Conservation (phyloP, 2,797 vertebrate species). For the Dromococcyx pavoninus region DNA sequence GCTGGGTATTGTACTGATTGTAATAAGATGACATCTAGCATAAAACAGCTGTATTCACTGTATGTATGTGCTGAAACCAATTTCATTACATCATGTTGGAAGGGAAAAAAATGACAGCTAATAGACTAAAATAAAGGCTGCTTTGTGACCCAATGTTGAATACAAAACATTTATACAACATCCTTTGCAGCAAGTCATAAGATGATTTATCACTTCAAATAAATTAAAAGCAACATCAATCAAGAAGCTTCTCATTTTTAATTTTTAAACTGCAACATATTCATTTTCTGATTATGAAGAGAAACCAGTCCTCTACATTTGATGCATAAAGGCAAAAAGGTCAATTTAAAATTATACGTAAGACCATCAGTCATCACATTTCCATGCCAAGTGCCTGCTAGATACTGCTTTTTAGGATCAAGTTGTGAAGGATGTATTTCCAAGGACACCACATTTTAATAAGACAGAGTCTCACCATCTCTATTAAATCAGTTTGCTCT, state of each 20-base stretch:
- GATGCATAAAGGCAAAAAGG: neutral
- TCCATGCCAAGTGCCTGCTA: neutral
- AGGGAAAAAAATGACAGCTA: neutral
- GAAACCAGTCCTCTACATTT: neutral
- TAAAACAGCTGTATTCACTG: neutral
- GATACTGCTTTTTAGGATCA: neutral
- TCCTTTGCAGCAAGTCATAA: neutral
- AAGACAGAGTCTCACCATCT: neutral
- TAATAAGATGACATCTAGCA: neutral
- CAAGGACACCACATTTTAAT: fast-evolving
- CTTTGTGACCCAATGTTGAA: neutral
- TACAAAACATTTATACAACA: slow-evolving; percentile 1
- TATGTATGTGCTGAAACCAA: neutral
- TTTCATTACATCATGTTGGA: slow-evolving; percentile 34
- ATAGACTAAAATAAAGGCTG: neutral
- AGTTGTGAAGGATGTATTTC: neutral
- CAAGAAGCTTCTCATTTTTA: slow-evolving; percentile 34
- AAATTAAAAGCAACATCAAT: slow-evolving; percentile 60
- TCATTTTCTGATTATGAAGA: neutral
- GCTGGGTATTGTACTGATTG: neutral
- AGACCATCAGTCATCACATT: neutral
- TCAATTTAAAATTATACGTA: neutral
- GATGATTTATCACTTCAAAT: slow-evolving; percentile 44
- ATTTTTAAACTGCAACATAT: slow-evolving; percentile 11
- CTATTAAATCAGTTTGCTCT: neutral